Percentiles rank a stretch among this genome's conserved stretches.
phyloP scores from a whole-genome alignment of 1,140 invertebrate genomes.

The Sminthurinus signatus region DNA sequence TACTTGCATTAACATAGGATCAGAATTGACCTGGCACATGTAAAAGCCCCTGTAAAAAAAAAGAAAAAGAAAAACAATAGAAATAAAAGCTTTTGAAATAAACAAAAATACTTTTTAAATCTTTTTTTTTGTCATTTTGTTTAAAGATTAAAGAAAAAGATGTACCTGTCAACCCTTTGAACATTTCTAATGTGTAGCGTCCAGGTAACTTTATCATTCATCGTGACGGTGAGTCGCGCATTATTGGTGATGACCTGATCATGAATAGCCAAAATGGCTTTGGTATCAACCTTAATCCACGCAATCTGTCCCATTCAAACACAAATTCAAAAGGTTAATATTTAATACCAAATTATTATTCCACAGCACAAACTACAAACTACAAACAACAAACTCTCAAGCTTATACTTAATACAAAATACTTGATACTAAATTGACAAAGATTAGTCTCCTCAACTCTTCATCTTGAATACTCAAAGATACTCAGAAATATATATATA shows the following conservation, averaged over 20 bases:
- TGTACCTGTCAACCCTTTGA: conserved; percentile 70
- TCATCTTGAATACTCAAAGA: neutral
- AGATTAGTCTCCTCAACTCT: neutral
- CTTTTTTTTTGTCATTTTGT: too few relatives aligned
- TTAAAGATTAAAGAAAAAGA: neutral
- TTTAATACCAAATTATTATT: neutral
- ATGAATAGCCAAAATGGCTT: conserved; percentile 83
- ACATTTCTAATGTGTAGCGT: conserved; percentile 75
- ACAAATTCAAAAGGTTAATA: neutral
- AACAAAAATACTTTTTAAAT: too few relatives aligned
- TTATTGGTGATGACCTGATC: conserved; percentile 88
- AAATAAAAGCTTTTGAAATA: too few relatives aligned
- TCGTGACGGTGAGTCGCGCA: conserved; percentile 72
- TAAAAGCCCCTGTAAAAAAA: conserved; percentile 48
- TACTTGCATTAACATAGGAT: conserved; percentile 89
- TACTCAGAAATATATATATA: neutral
- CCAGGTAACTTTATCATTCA: conserved; percentile 65
- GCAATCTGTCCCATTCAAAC: conserved; percentile 36
- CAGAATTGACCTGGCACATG: conserved; percentile 90
- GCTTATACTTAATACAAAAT: neutral
- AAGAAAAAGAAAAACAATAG: too few relatives aligned
- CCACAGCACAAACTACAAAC: neutral
- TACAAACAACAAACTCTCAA: neutral
- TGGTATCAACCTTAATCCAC: conserved; percentile 58
- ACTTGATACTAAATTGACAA: neutral